Conservation (phyloP, 2,797 vertebrate species). For the Spatula versicolor region DNA sequence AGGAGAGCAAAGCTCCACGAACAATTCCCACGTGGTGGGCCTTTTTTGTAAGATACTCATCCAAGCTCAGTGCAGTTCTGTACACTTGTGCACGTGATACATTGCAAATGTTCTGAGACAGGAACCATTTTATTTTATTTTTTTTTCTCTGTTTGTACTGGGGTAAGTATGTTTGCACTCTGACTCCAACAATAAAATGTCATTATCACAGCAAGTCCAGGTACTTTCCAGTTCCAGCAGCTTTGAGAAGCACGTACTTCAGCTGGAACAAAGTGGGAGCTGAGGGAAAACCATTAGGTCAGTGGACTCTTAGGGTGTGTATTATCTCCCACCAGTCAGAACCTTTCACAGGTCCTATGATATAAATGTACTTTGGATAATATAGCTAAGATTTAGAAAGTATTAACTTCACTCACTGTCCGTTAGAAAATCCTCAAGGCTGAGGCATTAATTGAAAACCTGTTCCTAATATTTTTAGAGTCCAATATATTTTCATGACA, state of each 20-base stretch:
- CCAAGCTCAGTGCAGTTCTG: not conserved
- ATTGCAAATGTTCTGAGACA: not conserved
- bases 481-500: not conserved
- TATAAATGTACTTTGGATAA: not conserved
- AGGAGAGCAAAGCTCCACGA: not conserved
- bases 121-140: not conserved
- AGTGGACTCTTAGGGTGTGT: not conserved
- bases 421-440: not conserved
- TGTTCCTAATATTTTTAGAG: not conserved
- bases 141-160: not conserved
- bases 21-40: not conserved
- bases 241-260: not conserved
- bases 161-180: not conserved
- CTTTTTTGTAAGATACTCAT: not conserved
- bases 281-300: not conserved
- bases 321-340: not conserved
- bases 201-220: not conserved
- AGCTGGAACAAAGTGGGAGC: not conserved
- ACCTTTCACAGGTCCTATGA: not conserved
- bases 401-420: not conserved
- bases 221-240: not conserved
- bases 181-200: not conserved
- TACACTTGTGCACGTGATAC: not conserved
- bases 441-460: not conserved
- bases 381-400: not conserved